Evolutionary conservation across 2,797 vertebrate genomes (phyloP).

Genomic region (Cirrhinus mrigala): DNA sequence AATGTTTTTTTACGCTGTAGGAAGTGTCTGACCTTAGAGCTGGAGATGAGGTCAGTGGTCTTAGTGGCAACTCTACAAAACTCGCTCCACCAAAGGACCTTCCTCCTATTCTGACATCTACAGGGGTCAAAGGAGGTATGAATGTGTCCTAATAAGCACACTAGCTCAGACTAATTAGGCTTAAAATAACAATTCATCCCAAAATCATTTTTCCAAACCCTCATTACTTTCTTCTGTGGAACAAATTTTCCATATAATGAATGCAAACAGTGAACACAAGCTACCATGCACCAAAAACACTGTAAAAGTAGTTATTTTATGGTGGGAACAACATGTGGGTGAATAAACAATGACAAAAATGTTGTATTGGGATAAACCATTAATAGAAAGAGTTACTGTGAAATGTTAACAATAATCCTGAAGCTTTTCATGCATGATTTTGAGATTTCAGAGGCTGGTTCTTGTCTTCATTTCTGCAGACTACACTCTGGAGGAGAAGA

Average conservation of each 20-base stretch:
- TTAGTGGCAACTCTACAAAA: constrained; percentile 90
- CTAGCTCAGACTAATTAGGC: not conserved
- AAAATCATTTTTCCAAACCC: not conserved
- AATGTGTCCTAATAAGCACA: constrained; percentile 13
- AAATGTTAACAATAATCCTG: not conserved
- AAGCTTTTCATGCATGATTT: not conserved
- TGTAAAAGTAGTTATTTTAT: not conserved
- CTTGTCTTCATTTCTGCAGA: constrained; percentile 75
- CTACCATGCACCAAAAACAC: not conserved
- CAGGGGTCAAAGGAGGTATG: constrained; percentile 98
- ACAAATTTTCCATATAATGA: not conserved
- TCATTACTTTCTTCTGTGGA: not conserved
- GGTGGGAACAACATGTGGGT: not conserved
- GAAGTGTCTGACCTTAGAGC: constrained; percentile 73
- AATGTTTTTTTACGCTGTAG: constrained; percentile 60
- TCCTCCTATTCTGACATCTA: constrained; percentile 98
- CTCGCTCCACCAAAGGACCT: constrained; percentile 95
- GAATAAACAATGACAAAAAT: not conserved
- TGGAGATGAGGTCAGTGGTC: constrained; percentile 85
- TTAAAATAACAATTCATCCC: not conserved
- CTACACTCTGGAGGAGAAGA: constrained; percentile 96
- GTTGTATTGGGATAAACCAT: not conserved
- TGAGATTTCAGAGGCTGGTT: not conserved
- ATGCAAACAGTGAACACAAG: not conserved
- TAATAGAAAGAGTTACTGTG: not conserved